These are phyloP conservation scores for Poeciliopsis turneri DNA, from an alignment of 2,797 vertebrate genomes.

Conservation along the genomic window DNA sequence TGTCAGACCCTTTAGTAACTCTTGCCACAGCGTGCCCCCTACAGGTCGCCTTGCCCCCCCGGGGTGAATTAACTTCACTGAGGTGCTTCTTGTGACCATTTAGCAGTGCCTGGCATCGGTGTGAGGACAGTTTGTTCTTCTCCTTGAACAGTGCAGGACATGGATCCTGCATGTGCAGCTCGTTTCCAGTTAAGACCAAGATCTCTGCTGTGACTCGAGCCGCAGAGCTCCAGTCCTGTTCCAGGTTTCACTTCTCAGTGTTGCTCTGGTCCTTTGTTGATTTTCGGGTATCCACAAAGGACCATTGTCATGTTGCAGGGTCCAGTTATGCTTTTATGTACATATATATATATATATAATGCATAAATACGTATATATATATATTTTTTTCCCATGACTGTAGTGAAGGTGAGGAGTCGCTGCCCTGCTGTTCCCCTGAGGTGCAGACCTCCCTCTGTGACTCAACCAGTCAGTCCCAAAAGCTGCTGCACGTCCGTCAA, in stretches of 20 bases:
- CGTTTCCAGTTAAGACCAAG: background rate
- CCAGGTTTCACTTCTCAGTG: background rate
- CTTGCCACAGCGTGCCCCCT: background rate
- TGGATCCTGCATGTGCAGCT: background rate
- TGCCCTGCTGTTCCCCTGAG: background rate
- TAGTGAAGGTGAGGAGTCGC: background rate
- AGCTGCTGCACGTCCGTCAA: background rate
- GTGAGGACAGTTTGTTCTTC: background rate
- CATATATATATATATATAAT: too few species aligned
- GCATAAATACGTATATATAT: too few species aligned
- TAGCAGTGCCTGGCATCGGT: background rate
- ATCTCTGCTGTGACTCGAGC: background rate
- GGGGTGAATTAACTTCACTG: background rate
- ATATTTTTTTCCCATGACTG: background rate
- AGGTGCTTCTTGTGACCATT: conserved; percentile 3
- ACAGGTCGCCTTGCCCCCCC: background rate
- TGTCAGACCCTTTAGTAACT: background rate
- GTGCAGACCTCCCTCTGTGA: background rate
- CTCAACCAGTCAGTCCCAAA: background rate
- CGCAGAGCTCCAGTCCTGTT: background rate
- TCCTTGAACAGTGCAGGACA: background rate
- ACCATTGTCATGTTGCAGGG: background rate
- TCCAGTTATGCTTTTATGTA: background rate
- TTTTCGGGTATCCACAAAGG: background rate
- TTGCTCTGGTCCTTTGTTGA: background rate